Conservation (phyloP, 2,888 invertebrate species). For the Tupiocoris notatus region DNA sequence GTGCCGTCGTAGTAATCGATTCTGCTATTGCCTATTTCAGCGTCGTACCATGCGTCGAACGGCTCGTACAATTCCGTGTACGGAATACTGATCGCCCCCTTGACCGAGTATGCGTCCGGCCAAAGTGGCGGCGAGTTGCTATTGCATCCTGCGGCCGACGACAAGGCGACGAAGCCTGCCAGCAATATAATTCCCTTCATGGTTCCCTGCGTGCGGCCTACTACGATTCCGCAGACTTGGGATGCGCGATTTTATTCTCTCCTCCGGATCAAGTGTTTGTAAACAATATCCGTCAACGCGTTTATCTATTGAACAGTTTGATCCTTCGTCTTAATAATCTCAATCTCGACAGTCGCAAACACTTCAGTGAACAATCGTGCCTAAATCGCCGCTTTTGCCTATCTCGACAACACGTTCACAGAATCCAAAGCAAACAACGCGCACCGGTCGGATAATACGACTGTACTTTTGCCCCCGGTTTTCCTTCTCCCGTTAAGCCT, state of each 20-base stretch:
- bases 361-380: no score
- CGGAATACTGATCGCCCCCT: slow-evolving; percentile 79
- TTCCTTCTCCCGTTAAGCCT: no score
- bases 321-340: background rate
- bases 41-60: slow-evolving; percentile 86
- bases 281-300: background rate
- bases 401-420: no score
- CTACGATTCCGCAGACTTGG: background rate
- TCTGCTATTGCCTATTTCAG: slow-evolving; percentile 69
- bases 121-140: slow-evolving; percentile 55
- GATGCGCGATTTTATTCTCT: background rate
- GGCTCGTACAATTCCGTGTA: slow-evolving; percentile 93
- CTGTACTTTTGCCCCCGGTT: no score
- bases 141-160: slow-evolving; percentile 4
- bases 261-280: background rate
- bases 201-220: background rate
- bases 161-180: slow-evolving; percentile 1
- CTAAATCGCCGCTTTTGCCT: no score
- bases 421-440: no score
- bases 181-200: slow-evolving; percentile 16
- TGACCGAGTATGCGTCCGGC: slow-evolving; percentile 70
- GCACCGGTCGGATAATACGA: no score
- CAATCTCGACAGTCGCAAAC: background rate
- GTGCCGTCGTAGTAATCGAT: slow-evolving; percentile 93
- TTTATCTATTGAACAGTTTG: background rate